These are phyloP conservation scores for Murina feae DNA, from an alignment of 2,113 vertebrate genomes.

Conservation along the genomic window DNA sequence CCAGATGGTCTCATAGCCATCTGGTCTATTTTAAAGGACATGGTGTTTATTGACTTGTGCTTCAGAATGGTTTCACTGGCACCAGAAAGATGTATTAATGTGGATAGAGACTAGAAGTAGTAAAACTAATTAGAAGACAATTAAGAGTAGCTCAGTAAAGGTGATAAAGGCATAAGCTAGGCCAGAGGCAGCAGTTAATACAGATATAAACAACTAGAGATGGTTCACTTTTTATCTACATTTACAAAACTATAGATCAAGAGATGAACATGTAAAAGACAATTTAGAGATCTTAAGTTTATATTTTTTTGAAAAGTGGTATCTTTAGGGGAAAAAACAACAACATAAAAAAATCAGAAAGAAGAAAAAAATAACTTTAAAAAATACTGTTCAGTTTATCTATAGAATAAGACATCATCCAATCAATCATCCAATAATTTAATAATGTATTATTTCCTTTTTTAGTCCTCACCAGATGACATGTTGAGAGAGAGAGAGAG, in stretches of 20 bases:
- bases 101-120: background rate
- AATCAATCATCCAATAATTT: background rate
- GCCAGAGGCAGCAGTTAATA: background rate
- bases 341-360: background rate
- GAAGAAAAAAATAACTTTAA: background rate
- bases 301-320: background rate
- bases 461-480: too few relatives aligned
- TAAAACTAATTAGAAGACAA: conserved; percentile 21
- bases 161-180: background rate
- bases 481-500: too few relatives aligned
- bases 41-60: background rate
- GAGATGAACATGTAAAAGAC: background rate
- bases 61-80: background rate
- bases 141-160: background rate
- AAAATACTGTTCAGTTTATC: background rate
- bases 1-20: conserved; percentile 4
- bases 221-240: background rate
- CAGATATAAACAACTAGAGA: background rate
- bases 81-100: background rate
- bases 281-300: background rate
- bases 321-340: background rate
- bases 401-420: background rate
- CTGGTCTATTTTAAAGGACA: conserved; percentile 39
- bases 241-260: background rate
- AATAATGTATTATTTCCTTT: background rate